Conservation (phyloP, 2,113 vertebrate genomes). For the Dipodomys ordii region DNA sequence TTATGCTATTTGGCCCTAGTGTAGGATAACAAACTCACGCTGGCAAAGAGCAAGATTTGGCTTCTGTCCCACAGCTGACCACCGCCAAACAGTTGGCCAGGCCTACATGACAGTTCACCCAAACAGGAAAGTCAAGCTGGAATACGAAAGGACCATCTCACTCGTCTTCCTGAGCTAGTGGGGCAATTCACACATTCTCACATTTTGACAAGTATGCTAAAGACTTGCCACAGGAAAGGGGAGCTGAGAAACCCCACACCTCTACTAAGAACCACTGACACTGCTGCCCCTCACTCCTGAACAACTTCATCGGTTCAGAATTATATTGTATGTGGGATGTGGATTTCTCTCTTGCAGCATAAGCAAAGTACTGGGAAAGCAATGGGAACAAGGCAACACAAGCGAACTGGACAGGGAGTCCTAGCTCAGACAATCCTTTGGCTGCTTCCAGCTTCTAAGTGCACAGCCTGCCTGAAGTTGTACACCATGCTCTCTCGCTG, state of each 20-base stretch:
- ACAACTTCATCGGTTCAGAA: not conserved
- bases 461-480: not conserved
- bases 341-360: too few relatives aligned
- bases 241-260: not conserved
- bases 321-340: not conserved
- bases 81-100: not conserved
- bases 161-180: conserved; percentile 4
- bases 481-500: not conserved
- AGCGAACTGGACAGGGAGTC: not conserved
- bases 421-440: not conserved
- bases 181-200: conserved; percentile 17
- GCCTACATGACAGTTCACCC: not conserved
- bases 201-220: conserved; percentile 2
- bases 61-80: not conserved
- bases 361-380: not conserved
- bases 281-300: not conserved
- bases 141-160: not conserved
- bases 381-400: not conserved
- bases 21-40: not conserved
- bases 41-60: not conserved
- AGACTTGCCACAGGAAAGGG: not conserved
- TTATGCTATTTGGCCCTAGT: not conserved
- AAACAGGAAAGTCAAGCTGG: too few relatives aligned
- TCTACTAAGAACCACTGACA: not conserved
- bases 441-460: not conserved